Evolutionary conservation across 2,797 vertebrate species (phyloP), one percentile per base, ranked within the genome.

Genomic region (Rhodeus uyekii): DNA sequence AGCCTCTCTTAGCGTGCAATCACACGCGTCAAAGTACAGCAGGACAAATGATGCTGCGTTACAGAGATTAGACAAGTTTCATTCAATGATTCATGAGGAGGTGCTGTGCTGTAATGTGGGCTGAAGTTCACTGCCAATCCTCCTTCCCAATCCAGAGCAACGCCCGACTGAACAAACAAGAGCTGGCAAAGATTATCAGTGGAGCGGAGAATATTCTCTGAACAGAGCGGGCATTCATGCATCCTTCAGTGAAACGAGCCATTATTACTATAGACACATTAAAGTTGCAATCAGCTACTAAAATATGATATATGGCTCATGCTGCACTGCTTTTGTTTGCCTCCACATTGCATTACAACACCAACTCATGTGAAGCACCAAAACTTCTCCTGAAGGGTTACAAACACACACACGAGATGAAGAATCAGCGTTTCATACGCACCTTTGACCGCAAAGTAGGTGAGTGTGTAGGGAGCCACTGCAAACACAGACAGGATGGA

Each of bases 361-460:
- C n/a, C n/a, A n/a, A n/a, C 42, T 36, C 24, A 53, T 6, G 0
- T n/a, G n/a, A n/a, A n/a, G n/a, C n/a, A n/a, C n/a, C n/a, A n/a
- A 34, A 61, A 14, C 19, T 38, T 10, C 34, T 19, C 27, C 50
- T 60, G 9, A 60, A 27, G 18, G 2, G 27, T 34, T 8, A 50
- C n/a, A n/a, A 19, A 32, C 61, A 36, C 3, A 2, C 16, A 67
- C 68, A 55, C 9, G 44, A 60, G 8, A 10, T 24, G 50, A 50
- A 24, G 24, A 69, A 60, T 24, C n/a, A 13, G 18, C n/a, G n/a
- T 50, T 55, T 24, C 29, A 68, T 29, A 85, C 87, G 18, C 90
- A 94, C 93, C 93, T 92, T 86, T 90, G 27, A 92, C 85, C 0
- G 90, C 86, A 58, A 95, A 95, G 89, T 94, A 94, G 46, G 90